These are phyloP conservation scores for Mormyrus proboscirostris DNA, from an alignment of 2,797 vertebrate genomes.

Conservation along the genomic window DNA sequence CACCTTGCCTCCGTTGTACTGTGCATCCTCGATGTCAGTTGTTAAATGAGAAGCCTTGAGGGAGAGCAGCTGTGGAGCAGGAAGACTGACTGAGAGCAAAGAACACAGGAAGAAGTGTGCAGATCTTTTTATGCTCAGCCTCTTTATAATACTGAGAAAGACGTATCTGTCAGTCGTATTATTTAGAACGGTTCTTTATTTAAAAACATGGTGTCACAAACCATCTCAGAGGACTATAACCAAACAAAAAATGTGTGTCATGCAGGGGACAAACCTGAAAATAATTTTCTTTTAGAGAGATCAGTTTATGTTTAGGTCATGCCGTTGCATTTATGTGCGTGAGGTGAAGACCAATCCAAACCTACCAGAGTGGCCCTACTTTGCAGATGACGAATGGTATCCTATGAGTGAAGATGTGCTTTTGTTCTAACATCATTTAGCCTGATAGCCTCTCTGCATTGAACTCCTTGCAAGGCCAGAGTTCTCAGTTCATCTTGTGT, in stretches of 20 bases:
- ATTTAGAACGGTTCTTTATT: background rate
- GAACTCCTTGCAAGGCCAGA: slow-evolving; percentile 36
- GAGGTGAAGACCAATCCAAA: background rate
- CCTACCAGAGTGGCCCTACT: background rate
- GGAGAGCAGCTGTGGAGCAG: background rate
- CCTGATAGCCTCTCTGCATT: background rate
- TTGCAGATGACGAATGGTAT: background rate
- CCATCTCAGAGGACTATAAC: background rate
- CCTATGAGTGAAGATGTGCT: background rate
- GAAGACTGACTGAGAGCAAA: background rate
- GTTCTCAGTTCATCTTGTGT: background rate
- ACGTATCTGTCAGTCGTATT: background rate
- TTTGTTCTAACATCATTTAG: background rate
- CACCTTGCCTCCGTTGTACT: background rate
- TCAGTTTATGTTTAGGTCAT: background rate
- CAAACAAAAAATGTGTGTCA: background rate
- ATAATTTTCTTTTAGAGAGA: background rate
- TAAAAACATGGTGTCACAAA: background rate
- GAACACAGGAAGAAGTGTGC: background rate
- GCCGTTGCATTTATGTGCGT: background rate
- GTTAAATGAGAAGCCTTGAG: background rate
- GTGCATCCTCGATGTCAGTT: background rate
- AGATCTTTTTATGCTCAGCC: background rate
- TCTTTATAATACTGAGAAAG: background rate
- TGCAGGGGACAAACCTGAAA: background rate